Base-by-base conservation (phyloP, 1,140 invertebrate species). In the Drosophila nannoptera region DNA sequence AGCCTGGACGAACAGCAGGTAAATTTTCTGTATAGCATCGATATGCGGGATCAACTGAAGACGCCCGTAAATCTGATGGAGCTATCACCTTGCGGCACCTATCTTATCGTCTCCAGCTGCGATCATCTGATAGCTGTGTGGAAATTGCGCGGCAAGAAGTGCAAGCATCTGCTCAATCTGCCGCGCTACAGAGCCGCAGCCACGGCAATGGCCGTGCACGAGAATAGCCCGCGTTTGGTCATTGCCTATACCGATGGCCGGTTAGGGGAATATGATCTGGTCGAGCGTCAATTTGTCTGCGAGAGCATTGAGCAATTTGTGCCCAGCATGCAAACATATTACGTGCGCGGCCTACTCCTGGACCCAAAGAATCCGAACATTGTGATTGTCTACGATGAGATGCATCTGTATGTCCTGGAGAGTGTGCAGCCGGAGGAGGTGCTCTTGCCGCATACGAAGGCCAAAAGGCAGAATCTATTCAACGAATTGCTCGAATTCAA, bases 171-270 rank as follows among this genome's bases (percentile, higher is more conserved):
- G 42, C 84, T 91, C 53, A 90, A 90, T 49, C 87, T 96, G 61
- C 94, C 94, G 0, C 92, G 90, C n/a, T 94, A 95, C 75, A 83
- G 88, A 2, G 93, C 91, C 50, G 88, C 92, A 32, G 92, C 93
- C 0, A 94, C 94, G 0, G 93, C 94, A 0, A 86, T 96, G 66
- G 91, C 92, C 4, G 89, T 96, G 7, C 92, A 94, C 67, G 90
- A 91, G 14, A 69, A 78, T 2, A 87, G 86, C 0, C 89, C 91
- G 7, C 91, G 90, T 69, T 81, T 96, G 5, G 90, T 95, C 22
- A 89, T 94, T 7, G 92, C 92, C 4, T 96, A 95, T 90, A 91
- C 94, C 2, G 93, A 96, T 91, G 93, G 94, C 72, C 94, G 93
- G 92, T 91, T 96, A 46, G 84, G 95, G 14, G 94, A 96, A 78